Conservation (phyloP, 2,888 invertebrate genomes). For the Andrena camellia region DNA sequence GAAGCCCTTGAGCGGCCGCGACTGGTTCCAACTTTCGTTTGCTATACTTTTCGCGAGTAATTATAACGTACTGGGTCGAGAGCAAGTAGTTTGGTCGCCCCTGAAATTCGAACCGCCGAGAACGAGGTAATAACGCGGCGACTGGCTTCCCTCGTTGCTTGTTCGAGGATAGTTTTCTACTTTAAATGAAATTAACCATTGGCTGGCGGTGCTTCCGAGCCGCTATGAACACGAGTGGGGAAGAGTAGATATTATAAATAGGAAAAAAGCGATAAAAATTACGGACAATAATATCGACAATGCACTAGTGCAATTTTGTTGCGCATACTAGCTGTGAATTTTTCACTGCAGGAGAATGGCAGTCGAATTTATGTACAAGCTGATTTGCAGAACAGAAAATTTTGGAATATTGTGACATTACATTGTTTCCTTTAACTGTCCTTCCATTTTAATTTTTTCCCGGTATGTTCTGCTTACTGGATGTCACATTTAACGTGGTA, state of each 20-base stretch:
- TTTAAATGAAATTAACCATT: slow-evolving; percentile 64
- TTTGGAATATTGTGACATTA: no score
- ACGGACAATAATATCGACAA: not conserved
- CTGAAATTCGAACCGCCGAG: slow-evolving; percentile 52
- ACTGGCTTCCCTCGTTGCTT: slow-evolving; percentile 24
- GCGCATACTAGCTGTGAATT: no score
- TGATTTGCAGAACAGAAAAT: no score
- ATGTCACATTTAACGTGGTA: no score
- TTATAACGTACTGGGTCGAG: slow-evolving; percentile 53
- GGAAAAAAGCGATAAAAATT: not conserved
- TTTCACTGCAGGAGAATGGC: no score
- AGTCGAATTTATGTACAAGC: no score
- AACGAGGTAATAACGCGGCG: slow-evolving; percentile 62
- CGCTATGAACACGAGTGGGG: not conserved
- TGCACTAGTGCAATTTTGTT: not conserved
- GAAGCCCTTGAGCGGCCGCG: slow-evolving; percentile 26
- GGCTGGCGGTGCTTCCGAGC: slow-evolving; percentile 15
- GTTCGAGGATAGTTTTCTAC: slow-evolving; percentile 59
- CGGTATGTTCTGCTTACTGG: no score
- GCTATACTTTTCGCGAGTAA: slow-evolving; percentile 43
- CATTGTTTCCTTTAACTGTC: no score
- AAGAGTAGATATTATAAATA: not conserved
- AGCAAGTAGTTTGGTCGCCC: slow-evolving; percentile 35
- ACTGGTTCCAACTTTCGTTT: slow-evolving; percentile 50
- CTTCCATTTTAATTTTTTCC: no score